A percentile compares a stretch with the other conserved stretches of the same genome.
phyloP scores from a whole-genome alignment of 2,888 invertebrate genomes.

The Augiades crinisus region DNA sequence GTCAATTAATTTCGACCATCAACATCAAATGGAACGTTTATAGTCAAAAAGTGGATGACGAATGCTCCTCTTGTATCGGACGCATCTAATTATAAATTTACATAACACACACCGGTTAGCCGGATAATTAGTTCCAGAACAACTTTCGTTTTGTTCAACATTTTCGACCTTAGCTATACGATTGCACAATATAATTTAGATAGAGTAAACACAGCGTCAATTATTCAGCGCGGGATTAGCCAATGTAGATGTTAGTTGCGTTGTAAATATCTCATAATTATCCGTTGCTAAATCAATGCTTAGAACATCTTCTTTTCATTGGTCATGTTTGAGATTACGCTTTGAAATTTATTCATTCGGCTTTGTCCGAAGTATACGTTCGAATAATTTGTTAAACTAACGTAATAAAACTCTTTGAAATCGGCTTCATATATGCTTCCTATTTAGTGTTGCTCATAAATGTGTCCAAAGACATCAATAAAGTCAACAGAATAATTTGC shows the following conservation, averaged over 20 bases:
- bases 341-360: no score
- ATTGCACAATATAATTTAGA: slow-evolving; percentile 24
- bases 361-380: no score
- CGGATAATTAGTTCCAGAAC: slow-evolving; percentile 49
- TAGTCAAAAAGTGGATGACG: slow-evolving; percentile 29
- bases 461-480: no score
- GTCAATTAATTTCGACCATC: slow-evolving; percentile 28
- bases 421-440: no score
- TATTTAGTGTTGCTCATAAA: no score
- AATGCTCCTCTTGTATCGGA: slow-evolving; percentile 20
- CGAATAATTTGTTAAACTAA: no score
- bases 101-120: slow-evolving; percentile 40
- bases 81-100: slow-evolving; percentile 35
- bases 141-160: slow-evolving; percentile 55
- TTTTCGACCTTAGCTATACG: slow-evolving; percentile 23
- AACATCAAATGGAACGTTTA: slow-evolving; percentile 26
- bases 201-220: slow-evolving; percentile 26
- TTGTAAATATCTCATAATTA: slow-evolving; percentile 33
- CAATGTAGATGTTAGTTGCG: slow-evolving; percentile 29
- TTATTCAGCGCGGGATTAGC: slow-evolving; percentile 37
- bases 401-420: no score
- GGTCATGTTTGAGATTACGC: neutral
- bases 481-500: no score
- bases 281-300: slow-evolving; percentile 30
- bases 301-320: neutral